Percentiles rank a stretch among this genome's conserved stretches.
These are phyloP conservation scores for Ricordea florida DNA, from an alignment of 92 coral and sea anemone genomes.

Conservation along the genomic window DNA sequence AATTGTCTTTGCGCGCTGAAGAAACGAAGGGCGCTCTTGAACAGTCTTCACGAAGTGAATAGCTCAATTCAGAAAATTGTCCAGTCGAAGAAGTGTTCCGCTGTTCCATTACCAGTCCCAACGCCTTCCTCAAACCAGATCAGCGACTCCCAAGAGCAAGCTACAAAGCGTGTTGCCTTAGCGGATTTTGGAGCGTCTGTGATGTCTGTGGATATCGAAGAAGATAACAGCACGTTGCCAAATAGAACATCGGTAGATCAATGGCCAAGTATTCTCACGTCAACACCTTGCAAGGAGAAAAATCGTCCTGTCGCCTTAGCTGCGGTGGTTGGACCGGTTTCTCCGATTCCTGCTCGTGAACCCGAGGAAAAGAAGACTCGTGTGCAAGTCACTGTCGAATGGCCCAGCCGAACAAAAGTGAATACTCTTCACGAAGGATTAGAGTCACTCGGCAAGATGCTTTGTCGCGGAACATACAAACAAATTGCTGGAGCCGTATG, in stretches of 20 bases:
- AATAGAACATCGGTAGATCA: no score
- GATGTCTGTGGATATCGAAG: constrained; percentile 20
- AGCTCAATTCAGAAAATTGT: constrained; percentile 23
- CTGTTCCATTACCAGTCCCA: constrained; percentile 30
- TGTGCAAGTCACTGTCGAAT: constrained; percentile 59
- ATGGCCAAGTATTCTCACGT: constrained; percentile 6
- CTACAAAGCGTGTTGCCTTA: constrained; percentile 23
- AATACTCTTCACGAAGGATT: constrained; percentile 39
- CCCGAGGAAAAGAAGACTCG: constrained; percentile 22
- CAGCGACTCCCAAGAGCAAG: constrained; percentile 10
- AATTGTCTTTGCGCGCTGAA: constrained; percentile 10
- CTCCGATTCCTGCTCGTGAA: constrained; percentile 38
- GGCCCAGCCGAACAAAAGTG: constrained; percentile 57
- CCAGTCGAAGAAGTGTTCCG: constrained; percentile 14
- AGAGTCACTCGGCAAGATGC: constrained; percentile 61
- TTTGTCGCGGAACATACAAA: constrained; percentile 63
- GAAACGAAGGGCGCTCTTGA: constrained; percentile 37
- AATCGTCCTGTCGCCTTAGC: constrained; percentile 1
- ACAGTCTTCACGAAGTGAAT: constrained; percentile 30
- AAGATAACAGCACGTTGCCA: constrained; percentile 4
- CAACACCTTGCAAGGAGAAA: constrained; percentile 36
- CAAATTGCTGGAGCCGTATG: constrained; percentile 72
- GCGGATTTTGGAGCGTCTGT: neutral
- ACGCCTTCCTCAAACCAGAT: constrained; percentile 9
- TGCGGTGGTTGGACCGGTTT: constrained; percentile 7